phyloP scores from a whole-genome alignment of 2,888 invertebrate species.

The Leptopilina myrica region DNA sequence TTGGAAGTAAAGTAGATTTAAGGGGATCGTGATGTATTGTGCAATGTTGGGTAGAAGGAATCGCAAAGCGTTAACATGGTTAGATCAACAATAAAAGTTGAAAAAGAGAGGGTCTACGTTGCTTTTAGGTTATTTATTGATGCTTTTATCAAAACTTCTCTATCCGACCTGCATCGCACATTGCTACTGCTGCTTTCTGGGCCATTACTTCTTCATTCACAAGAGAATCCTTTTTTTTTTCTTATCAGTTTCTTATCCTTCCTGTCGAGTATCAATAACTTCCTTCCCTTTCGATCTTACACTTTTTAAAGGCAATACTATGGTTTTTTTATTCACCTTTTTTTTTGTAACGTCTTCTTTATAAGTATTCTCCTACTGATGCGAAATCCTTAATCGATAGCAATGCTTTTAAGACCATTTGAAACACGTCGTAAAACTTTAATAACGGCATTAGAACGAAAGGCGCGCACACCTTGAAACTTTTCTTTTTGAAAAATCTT shows the following conservation, averaged over 20 bases:
- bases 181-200: neutral
- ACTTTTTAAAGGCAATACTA: constrained; percentile 11
- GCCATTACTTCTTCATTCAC: constrained; percentile 38
- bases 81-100: constrained; percentile 37
- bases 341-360: neutral
- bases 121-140: constrained; percentile 34
- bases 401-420: neutral
- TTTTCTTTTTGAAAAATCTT: no score
- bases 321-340: neutral
- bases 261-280: constrained; percentile 38
- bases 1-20: constrained; percentile 11
- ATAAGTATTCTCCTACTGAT: neutral
- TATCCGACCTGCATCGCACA: constrained; percentile 24
- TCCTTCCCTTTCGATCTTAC: constrained; percentile 20
- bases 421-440: neutral
- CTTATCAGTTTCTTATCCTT: constrained; percentile 34
- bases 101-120: constrained; percentile 18
- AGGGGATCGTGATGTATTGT: constrained; percentile 17
- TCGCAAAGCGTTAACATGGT: constrained; percentile 31
- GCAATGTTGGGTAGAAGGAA: neutral
- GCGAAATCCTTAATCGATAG: neutral
- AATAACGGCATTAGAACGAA: neutral
- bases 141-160: constrained; percentile 36
- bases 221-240: constrained; percentile 15
- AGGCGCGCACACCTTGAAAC: no score